phyloP scores from a whole-genome alignment of 2,113 vertebrate genomes.

The Pseudonaja textilis region DNA sequence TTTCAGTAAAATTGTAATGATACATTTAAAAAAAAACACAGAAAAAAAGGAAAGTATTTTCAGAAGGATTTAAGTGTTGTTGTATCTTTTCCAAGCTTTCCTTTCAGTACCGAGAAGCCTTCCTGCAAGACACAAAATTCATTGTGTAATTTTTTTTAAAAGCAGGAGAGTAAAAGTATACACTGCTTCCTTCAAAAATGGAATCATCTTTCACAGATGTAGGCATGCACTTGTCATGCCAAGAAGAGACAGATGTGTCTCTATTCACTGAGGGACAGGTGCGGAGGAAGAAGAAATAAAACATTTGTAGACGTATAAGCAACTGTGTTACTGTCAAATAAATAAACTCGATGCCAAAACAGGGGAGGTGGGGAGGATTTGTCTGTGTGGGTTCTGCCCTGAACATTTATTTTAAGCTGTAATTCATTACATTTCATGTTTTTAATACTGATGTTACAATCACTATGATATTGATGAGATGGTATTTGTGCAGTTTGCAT shows the following conservation, averaged over 20 bases:
- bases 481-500: not conserved
- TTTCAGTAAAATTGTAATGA: conserved; percentile 32
- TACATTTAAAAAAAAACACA: not conserved
- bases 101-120: conserved; percentile 68
- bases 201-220: conserved; percentile 81
- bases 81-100: conserved; percentile 60
- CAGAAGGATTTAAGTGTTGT: conserved; percentile 58
- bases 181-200: conserved; percentile 77
- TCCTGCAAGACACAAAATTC: conserved; percentile 73
- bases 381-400: conserved; percentile 51
- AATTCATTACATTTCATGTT: conserved; percentile 61
- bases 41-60: conserved; percentile 25
- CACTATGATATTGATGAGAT: conserved; percentile 37
- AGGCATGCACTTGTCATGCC: conserved; percentile 79
- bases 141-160: conserved; percentile 73
- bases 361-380: conserved; percentile 55
- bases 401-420: conserved; percentile 75
- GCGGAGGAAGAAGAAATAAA: conserved; percentile 83
- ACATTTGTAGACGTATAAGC: conserved; percentile 83
- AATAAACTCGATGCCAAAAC: conserved; percentile 77
- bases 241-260: conserved; percentile 86
- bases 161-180: conserved; percentile 72
- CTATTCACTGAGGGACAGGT: conserved; percentile 84
- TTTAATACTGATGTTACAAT: conserved; percentile 43
- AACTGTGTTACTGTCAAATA: conserved; percentile 79